Conservation (phyloP, 2,113 vertebrate species). For the Uropsilus gracilis region DNA sequence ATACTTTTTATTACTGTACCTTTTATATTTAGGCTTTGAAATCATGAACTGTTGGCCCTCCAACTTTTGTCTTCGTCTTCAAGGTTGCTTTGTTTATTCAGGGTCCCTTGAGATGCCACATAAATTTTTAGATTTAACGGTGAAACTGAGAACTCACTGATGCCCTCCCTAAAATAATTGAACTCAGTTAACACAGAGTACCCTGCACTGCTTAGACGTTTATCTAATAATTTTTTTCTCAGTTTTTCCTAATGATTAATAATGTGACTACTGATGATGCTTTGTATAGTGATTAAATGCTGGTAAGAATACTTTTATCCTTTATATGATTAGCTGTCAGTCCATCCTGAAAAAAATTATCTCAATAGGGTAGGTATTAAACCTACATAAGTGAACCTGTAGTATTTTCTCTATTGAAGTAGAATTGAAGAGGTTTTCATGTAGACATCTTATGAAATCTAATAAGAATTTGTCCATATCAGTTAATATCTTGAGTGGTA, state of each 20-base stretch:
- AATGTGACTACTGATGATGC: background rate
- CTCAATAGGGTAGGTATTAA: background rate
- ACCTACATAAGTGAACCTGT: conserved; percentile 18
- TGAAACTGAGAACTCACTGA: background rate
- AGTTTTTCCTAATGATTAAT: background rate
- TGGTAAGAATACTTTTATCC: background rate
- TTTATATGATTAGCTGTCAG: background rate
- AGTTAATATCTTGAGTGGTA: background rate
- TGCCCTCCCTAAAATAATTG: background rate
- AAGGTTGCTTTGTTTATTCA: conserved; percentile 27
- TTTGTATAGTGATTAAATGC: background rate
- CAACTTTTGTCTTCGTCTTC: background rate
- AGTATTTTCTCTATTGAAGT: conserved; percentile 46
- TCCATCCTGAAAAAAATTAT: conserved; percentile 28
- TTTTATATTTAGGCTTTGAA: conserved; percentile 56
- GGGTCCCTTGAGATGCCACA: background rate
- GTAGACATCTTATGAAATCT: background rate
- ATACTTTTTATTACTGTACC: background rate
- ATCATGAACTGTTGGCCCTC: background rate
- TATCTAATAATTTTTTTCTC: conserved; percentile 6
- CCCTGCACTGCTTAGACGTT: background rate
- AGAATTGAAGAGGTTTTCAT: conserved; percentile 49
- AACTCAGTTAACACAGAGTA: background rate
- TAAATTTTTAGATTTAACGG: background rate
- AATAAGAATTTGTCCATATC: background rate